Conservation (phyloP, 2,888 invertebrate genomes). For the Eilema depressum region DNA sequence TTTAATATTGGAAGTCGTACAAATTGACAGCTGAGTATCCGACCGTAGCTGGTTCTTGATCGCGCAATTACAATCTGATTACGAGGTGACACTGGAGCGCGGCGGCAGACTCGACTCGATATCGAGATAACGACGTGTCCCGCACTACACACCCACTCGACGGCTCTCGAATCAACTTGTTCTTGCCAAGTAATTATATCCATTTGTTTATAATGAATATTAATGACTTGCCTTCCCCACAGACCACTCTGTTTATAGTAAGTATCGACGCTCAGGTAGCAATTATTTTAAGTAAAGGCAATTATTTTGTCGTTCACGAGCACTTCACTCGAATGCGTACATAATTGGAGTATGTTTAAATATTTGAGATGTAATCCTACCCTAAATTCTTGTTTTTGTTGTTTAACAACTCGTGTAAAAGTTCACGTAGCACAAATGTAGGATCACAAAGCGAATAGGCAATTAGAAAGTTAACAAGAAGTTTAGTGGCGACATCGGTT, state of each 20-base stretch:
- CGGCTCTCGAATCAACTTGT: slow-evolving; percentile 76
- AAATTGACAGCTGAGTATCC: slow-evolving; percentile 71
- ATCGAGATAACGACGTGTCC: slow-evolving; percentile 80
- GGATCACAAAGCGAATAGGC: slow-evolving; percentile 46
- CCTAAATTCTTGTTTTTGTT: slow-evolving; percentile 54
- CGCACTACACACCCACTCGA: slow-evolving; percentile 74
- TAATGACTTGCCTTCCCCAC: slow-evolving; percentile 73
- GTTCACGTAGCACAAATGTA: slow-evolving; percentile 36
- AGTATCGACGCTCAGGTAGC: slow-evolving; percentile 71
- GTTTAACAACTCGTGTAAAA: slow-evolving; percentile 53
- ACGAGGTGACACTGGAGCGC: slow-evolving; percentile 65
- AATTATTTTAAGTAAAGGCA: slow-evolving; percentile 79
- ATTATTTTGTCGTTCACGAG: slow-evolving; percentile 69
- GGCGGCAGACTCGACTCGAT: slow-evolving; percentile 61
- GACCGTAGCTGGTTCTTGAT: slow-evolving; percentile 66
- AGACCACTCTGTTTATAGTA: slow-evolving; percentile 72
- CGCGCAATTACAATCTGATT: slow-evolving; percentile 80
- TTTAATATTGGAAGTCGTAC: slow-evolving; percentile 53
- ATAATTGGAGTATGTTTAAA: slow-evolving; percentile 64
- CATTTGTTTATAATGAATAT: slow-evolving; percentile 85
- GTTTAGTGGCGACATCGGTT: slow-evolving; percentile 54
- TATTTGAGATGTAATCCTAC: slow-evolving; percentile 60
- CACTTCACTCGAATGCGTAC: slow-evolving; percentile 60
- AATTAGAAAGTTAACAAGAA: slow-evolving; percentile 73
- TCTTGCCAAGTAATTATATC: slow-evolving; percentile 82